Percentiles rank a stretch among this genome's conserved stretches.
These are phyloP conservation scores for Synergus itoensis DNA, from an alignment of 2,888 invertebrate genomes.

Conservation along the genomic window DNA sequence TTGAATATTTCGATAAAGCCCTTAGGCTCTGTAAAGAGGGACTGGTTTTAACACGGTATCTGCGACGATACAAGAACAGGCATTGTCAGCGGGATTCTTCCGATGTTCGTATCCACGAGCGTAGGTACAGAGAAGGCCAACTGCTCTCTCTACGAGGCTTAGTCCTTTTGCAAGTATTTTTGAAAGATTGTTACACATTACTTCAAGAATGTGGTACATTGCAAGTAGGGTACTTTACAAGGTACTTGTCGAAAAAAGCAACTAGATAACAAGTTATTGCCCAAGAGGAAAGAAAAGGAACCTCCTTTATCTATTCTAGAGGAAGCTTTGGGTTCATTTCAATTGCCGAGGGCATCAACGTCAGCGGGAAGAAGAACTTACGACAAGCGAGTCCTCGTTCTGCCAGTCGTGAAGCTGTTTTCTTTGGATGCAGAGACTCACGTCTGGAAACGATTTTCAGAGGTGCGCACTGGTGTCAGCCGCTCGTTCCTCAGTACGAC, in stretches of 20 bases:
- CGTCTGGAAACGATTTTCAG: conserved; percentile 24
- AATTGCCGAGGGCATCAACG: neutral
- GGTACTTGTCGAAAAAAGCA: too few relatives aligned
- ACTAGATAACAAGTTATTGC: too few relatives aligned
- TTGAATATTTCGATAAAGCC: conserved; percentile 51
- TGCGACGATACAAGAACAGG: conserved; percentile 31
- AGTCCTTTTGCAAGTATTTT: neutral
- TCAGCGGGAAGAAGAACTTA: neutral
- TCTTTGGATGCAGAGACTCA: conserved; percentile 9
- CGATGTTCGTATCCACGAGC: conserved; percentile 36
- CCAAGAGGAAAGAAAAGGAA: too few relatives aligned
- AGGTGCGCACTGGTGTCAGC: conserved; percentile 27
- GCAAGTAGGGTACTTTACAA: too few relatives aligned
- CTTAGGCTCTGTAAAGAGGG: conserved; percentile 49
- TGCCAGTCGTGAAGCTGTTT: neutral
- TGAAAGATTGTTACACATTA: neutral
- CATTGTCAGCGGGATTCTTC: conserved; percentile 41
- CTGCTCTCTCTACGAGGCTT: conserved; percentile 8
- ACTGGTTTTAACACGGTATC: conserved; percentile 50
- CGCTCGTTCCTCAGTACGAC: neutral
- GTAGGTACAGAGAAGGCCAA: conserved; percentile 39
- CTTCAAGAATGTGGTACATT: neutral
- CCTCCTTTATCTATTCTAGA: neutral
- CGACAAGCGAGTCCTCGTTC: conserved; percentile 22
- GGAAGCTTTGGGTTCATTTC: neutral